phyloP scores from a whole-genome alignment of 2,888 invertebrate species.

The Timema podura region DNA sequence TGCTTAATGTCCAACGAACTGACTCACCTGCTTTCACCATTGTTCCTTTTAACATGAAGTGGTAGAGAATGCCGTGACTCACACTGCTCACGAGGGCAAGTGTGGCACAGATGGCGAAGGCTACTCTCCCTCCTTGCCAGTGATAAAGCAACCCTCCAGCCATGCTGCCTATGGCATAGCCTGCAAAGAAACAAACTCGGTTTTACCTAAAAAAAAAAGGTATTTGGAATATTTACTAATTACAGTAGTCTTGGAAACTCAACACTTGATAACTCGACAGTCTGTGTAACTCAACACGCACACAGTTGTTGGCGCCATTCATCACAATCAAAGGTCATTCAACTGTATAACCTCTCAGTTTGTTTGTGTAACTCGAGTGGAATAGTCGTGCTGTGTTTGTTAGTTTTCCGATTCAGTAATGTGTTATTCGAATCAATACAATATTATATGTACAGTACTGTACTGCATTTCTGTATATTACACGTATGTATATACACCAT shows the following conservation, averaged over 20 bases:
- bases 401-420: too few relatives aligned
- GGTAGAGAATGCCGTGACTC: constrained; percentile 46
- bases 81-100: constrained; percentile 47
- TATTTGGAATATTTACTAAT: background rate
- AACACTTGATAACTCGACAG: too few relatives aligned
- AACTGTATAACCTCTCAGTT: too few relatives aligned
- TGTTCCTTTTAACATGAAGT: constrained; percentile 39
- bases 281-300: too few relatives aligned
- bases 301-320: background rate
- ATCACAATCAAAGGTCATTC: background rate
- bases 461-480: background rate
- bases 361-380: too few relatives aligned
- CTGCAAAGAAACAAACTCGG: constrained; percentile 14
- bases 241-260: background rate
- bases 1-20: too few relatives aligned
- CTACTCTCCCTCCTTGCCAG: constrained; percentile 55
- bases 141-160: constrained; percentile 67
- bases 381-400: too few relatives aligned
- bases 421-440: too few relatives aligned
- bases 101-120: constrained; percentile 51
- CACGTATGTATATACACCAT: too few relatives aligned
- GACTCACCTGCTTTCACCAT: constrained; percentile 23
- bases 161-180: constrained; percentile 59
- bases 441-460: background rate
- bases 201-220: background rate